A percentile compares a stretch with the other conserved stretches of the same genome.
Evolutionary conservation across 2,797 vertebrate genomes (phyloP).

Genomic region (Melanitta fusca): DNA sequence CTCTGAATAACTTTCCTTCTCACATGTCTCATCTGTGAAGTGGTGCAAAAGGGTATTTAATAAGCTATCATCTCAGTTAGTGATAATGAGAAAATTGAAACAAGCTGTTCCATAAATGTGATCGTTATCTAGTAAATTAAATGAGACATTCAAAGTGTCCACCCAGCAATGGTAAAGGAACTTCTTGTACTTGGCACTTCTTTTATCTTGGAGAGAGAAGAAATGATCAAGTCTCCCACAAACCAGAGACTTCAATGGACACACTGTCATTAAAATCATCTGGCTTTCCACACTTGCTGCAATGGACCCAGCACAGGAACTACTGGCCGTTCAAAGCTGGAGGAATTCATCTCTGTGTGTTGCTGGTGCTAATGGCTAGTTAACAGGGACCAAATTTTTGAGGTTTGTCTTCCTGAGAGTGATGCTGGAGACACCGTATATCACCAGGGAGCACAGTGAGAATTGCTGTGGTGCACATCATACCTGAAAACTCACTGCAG

Average conservation of each 20-base stretch:
- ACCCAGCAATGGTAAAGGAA: constrained; percentile 34
- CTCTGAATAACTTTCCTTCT: constrained; percentile 9
- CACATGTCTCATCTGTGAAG: constrained; percentile 40
- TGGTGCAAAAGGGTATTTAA: constrained; percentile 50
- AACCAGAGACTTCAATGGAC: neutral
- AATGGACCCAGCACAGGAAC: neutral
- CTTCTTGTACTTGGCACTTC: constrained; percentile 8
- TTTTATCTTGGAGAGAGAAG: constrained; percentile 38
- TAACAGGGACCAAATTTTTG: neutral
- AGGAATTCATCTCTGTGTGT: neutral
- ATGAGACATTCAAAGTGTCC: constrained; percentile 44
- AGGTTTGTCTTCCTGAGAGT: neutral
- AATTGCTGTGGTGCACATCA: neutral
- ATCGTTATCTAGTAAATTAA: constrained; percentile 65
- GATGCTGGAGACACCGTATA: rapidly evolving
- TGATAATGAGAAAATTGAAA: constrained; percentile 71
- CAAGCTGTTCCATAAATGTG: constrained; percentile 56
- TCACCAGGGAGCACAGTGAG: neutral
- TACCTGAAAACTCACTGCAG: neutral
- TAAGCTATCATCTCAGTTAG: constrained; percentile 30
- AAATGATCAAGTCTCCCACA: constrained; percentile 2
- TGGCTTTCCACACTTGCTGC: neutral
- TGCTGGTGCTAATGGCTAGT: neutral
- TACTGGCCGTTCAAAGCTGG: neutral
- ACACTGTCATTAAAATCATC: neutral